Conservation (phyloP, 2,888 invertebrate genomes). For the Eupithecia dodoneata region DNA sequence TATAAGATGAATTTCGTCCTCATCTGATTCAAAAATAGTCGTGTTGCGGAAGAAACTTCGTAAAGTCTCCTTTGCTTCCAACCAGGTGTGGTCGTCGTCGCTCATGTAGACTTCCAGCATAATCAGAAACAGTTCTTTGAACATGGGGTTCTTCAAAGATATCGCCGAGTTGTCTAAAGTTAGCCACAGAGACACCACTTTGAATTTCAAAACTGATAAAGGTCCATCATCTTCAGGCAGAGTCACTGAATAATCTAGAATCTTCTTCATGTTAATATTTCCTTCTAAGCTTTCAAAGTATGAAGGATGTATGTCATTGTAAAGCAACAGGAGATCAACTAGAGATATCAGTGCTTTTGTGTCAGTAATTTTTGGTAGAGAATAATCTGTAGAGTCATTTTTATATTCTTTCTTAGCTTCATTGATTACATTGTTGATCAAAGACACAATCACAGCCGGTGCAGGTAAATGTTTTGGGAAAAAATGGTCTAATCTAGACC, state of each 20-base stretch:
- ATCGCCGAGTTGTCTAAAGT: slow-evolving; percentile 79
- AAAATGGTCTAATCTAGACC: slow-evolving; percentile 71
- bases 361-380: slow-evolving; percentile 61
- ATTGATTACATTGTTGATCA: slow-evolving; percentile 66
- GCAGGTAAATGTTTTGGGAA: slow-evolving; percentile 77
- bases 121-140: slow-evolving; percentile 81
- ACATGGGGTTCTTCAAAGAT: slow-evolving; percentile 80
- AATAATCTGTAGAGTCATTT: slow-evolving; percentile 58
- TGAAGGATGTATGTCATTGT: slow-evolving; percentile 73
- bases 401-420: slow-evolving; percentile 36
- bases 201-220: slow-evolving; percentile 71
- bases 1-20: slow-evolving; percentile 88
- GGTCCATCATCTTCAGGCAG: slow-evolving; percentile 53
- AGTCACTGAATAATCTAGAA: slow-evolving; percentile 67
- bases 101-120: slow-evolving; percentile 83
- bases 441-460: slow-evolving; percentile 61
- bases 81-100: slow-evolving; percentile 66
- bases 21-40: slow-evolving; percentile 86
- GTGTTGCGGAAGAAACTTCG: slow-evolving; percentile 85
- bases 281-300: slow-evolving; percentile 78
- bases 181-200: slow-evolving; percentile 76
- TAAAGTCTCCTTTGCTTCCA: slow-evolving; percentile 83
- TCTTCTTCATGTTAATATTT: slow-evolving; percentile 71
- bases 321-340: slow-evolving; percentile 70
- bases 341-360: slow-evolving; percentile 68